A percentile compares a stretch with the other conserved stretches of the same genome.
phyloP scores from a whole-genome alignment of 1,140 invertebrate species.

The Micrasema minimum region DNA sequence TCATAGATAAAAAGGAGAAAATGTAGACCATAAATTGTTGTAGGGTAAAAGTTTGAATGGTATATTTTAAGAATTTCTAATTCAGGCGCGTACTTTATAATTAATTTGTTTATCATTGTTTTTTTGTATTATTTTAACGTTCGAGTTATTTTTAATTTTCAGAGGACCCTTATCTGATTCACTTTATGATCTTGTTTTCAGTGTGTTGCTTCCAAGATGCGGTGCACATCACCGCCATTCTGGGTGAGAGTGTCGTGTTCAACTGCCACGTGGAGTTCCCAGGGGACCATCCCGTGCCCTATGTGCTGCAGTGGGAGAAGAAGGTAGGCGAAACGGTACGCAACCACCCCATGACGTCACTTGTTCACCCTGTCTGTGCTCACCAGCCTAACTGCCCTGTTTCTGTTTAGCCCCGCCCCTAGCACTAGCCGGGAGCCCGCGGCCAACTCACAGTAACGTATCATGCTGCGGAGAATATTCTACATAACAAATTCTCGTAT shows the following conservation, averaged over 20 bases:
- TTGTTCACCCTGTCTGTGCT: constrained; percentile 34
- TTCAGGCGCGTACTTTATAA: no score
- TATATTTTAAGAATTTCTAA: no score
- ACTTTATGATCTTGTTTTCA: constrained; percentile 55
- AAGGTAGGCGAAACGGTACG: constrained; percentile 95
- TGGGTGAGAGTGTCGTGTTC: constrained; percentile 95
- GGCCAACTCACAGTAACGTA: constrained; percentile 46
- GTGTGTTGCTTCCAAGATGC: constrained; percentile 83
- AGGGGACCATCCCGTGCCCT: constrained; percentile 92
- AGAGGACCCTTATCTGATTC: no score
- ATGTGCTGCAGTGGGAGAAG: constrained; percentile 98
- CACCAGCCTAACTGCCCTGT: constrained; percentile 40
- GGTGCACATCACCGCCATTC: constrained; percentile 93
- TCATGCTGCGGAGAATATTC: constrained; percentile 7
- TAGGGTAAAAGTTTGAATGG: no score
- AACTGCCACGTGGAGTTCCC: constrained; percentile 97
- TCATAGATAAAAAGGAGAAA: no score
- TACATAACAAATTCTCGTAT: no score
- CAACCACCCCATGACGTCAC: constrained; percentile 57
- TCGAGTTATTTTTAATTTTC: no score
- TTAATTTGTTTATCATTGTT: no score
- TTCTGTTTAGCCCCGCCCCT: constrained; percentile 51
- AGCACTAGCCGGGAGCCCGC: constrained; percentile 38
- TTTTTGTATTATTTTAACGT: no score
- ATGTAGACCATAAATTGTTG: no score